phyloP scores from a whole-genome alignment of 2,113 vertebrate species.

The Panthera leo region DNA sequence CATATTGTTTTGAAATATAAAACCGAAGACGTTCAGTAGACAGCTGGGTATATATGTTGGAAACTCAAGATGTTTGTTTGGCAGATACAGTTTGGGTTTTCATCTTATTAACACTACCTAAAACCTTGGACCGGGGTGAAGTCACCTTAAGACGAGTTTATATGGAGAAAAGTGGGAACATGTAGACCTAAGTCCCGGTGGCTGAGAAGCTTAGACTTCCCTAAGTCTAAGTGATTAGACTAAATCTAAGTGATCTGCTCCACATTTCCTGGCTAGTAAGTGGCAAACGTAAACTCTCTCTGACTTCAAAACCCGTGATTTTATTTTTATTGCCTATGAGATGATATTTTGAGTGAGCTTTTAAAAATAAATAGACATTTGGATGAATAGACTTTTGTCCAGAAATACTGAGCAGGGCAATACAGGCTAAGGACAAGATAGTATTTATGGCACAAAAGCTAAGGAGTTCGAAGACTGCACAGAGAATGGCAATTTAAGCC shows the following conservation, averaged over 20 bases:
- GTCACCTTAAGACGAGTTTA: background rate
- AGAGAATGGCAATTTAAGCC: too few relatives aligned
- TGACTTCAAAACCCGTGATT: background rate
- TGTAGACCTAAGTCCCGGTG: background rate
- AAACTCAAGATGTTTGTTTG: background rate
- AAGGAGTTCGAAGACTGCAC: background rate
- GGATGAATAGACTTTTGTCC: background rate
- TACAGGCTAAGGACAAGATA: background rate
- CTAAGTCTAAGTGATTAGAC: too few relatives aligned
- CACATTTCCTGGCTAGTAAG: background rate
- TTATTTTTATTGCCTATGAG: background rate
- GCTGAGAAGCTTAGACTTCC: background rate
- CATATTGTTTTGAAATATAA: background rate
- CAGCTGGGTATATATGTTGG: background rate
- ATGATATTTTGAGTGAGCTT: conserved; percentile 27
- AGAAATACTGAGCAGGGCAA: background rate
- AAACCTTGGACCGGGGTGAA: background rate
- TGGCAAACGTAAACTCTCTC: background rate
- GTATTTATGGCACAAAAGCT: conserved; percentile 16
- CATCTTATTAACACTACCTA: background rate
- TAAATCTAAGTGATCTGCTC: background rate
- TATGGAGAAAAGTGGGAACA: background rate
- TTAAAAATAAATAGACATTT: background rate
- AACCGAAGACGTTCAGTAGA: background rate
- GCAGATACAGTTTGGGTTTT: background rate